Conservation (phyloP, 2,797 vertebrate genomes). For the Typhlichthys eigenmanni region DNA sequence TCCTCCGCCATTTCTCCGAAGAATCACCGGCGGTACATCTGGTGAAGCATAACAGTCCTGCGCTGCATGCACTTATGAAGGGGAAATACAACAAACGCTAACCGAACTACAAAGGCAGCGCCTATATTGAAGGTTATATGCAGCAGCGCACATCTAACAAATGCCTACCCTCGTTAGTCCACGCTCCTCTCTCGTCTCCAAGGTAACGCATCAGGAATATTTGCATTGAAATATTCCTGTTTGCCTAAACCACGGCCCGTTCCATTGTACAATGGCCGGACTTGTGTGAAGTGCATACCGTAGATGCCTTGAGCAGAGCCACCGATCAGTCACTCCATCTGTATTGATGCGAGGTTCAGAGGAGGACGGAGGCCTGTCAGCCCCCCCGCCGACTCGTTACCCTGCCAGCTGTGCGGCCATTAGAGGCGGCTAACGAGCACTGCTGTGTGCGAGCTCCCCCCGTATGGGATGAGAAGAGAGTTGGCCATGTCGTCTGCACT, state of each 20-base stretch:
- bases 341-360: constrained; percentile 64
- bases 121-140: background rate
- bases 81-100: background rate
- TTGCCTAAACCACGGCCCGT: constrained; percentile 59
- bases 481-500: background rate
- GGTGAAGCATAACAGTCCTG: background rate
- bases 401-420: constrained; percentile 11
- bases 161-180: constrained; percentile 31
- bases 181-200: constrained; percentile 11
- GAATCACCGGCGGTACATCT: background rate
- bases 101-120: background rate
- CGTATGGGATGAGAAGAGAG: constrained; percentile 48
- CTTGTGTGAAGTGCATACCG: constrained; percentile 73
- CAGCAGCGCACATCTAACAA: constrained; percentile 12
- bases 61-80: background rate
- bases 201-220: constrained; percentile 51
- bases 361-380: constrained; percentile 66
- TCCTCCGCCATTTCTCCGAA: background rate
- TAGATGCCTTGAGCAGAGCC: constrained; percentile 66
- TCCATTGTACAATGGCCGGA: constrained; percentile 61
- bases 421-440: constrained; percentile 56
- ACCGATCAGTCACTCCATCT: constrained; percentile 74
- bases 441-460: constrained; percentile 57
- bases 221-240: constrained; percentile 60
- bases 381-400: constrained; percentile 46